A percentile compares a stretch with the other conserved stretches of the same genome.
phyloP scores from a whole-genome alignment of 2,797 vertebrate genomes.

The Novumbra hubbsi region DNA sequence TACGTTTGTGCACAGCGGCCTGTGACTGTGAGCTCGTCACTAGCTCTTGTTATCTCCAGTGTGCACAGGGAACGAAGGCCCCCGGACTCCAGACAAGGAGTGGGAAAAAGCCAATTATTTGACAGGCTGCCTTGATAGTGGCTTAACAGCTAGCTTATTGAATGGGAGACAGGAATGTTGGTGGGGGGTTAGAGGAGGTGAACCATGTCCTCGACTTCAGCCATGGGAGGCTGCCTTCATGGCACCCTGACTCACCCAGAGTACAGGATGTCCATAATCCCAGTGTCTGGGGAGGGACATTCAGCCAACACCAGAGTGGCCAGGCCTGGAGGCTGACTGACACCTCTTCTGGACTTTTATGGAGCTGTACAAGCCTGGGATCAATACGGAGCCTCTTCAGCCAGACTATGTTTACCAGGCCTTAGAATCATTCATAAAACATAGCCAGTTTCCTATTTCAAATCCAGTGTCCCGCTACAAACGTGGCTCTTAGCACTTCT shows the following conservation, averaged over 20 bases:
- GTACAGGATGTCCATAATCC: slow-evolving; percentile 37
- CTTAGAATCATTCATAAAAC: not conserved
- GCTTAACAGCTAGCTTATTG: slow-evolving; percentile 78
- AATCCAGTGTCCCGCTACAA: not conserved
- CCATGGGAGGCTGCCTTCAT: slow-evolving; percentile 31
- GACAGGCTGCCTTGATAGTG: slow-evolving; percentile 77
- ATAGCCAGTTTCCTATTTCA: not conserved
- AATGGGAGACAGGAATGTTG: slow-evolving; percentile 55
- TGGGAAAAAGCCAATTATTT: slow-evolving; percentile 75
- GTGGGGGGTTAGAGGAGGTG: slow-evolving; percentile 45
- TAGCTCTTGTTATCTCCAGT: slow-evolving; percentile 77
- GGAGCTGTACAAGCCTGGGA: slow-evolving; percentile 66
- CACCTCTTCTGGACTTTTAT: slow-evolving; percentile 69
- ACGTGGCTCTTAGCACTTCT: not conserved
- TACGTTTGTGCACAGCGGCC: slow-evolving; percentile 65
- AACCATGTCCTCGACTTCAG: slow-evolving; percentile 51
- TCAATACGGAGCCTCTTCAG: slow-evolving; percentile 58
- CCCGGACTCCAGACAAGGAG: slow-evolving; percentile 54
- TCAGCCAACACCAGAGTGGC: not conserved
- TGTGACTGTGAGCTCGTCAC: slow-evolving; percentile 75
- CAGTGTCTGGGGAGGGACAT: slow-evolving; percentile 39
- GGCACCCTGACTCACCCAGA: slow-evolving; percentile 42
- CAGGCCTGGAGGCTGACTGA: slow-evolving; percentile 53
- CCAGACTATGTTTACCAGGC: not conserved
- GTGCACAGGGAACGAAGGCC: slow-evolving; percentile 57